Evolutionary conservation across 2,888 invertebrate species (phyloP).

Genomic region (Macropis europaea): DNA sequence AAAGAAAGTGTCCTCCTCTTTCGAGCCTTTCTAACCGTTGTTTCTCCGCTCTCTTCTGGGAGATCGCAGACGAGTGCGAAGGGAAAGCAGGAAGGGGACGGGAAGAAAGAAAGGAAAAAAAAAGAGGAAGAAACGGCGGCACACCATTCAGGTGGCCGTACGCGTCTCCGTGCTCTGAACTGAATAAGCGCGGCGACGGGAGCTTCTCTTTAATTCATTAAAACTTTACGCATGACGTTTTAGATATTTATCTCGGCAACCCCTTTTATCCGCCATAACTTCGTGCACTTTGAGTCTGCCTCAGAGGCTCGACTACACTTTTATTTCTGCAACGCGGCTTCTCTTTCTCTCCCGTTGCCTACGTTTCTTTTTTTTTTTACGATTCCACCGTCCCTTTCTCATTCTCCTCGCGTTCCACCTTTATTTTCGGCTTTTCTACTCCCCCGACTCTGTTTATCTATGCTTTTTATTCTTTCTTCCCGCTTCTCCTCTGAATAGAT

Average conservation of each 20-base stretch:
- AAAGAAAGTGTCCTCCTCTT: conserved; percentile 36
- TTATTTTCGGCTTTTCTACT: neutral
- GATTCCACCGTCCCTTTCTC: neutral
- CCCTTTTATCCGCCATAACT: conserved; percentile 55
- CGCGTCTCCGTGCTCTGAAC: conserved; percentile 37
- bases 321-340: conserved; percentile 43
- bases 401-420: neutral
- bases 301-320: conserved; percentile 46
- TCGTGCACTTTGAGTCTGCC: conserved; percentile 45
- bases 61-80: conserved; percentile 10
- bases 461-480: neutral
- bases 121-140: neutral
- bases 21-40: conserved; percentile 4
- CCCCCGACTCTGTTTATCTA: neutral
- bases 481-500: too few relatives aligned
- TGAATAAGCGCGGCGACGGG: conserved; percentile 52
- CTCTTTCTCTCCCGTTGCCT: too few relatives aligned
- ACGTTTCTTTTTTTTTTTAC: neutral
- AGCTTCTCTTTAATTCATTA: conserved; percentile 68
- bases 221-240: conserved; percentile 66
- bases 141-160: conserved; percentile 34
- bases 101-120: neutral
- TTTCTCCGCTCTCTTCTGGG: neutral
- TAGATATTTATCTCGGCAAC: conserved; percentile 64
- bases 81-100: neutral